phyloP scores from a whole-genome alignment of 2,113 vertebrate species.

The Cygnus buccinator region DNA sequence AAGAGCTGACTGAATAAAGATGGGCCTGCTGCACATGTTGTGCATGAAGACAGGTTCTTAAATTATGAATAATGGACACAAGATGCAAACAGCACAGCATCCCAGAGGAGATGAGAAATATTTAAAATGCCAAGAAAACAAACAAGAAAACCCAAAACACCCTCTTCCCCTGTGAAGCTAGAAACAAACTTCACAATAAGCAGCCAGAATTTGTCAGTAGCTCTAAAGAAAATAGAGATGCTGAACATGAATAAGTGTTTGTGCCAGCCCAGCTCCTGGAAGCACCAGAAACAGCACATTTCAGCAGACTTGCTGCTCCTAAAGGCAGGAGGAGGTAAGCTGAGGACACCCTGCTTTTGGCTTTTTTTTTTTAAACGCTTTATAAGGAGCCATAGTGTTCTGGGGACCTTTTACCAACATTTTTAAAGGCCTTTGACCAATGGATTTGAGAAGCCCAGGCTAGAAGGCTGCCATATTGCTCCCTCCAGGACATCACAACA shows the following conservation, averaged over 20 bases:
- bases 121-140: neutral
- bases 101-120: neutral
- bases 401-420: neutral
- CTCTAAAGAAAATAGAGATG: neutral
- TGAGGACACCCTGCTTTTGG: accelerated
- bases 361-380: too few relatives aligned
- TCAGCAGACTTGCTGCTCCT: neutral
- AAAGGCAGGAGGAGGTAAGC: neutral
- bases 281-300: neutral
- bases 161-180: neutral
- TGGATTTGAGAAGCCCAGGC: neutral
- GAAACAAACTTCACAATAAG: neutral
- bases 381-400: accelerated
- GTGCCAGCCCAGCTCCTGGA: neutral
- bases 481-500: neutral
- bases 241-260: neutral
- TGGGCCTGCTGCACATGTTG: neutral
- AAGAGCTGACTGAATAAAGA: neutral
- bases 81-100: neutral
- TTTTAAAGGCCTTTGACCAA: neutral
- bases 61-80: neutral
- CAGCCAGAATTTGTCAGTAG: neutral
- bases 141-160: neutral
- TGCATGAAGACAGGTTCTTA: neutral
- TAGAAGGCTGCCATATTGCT: neutral